Evolutionary conservation across 2,797 vertebrate species (phyloP).

Genomic region (Passerculus sandwichensis): DNA sequence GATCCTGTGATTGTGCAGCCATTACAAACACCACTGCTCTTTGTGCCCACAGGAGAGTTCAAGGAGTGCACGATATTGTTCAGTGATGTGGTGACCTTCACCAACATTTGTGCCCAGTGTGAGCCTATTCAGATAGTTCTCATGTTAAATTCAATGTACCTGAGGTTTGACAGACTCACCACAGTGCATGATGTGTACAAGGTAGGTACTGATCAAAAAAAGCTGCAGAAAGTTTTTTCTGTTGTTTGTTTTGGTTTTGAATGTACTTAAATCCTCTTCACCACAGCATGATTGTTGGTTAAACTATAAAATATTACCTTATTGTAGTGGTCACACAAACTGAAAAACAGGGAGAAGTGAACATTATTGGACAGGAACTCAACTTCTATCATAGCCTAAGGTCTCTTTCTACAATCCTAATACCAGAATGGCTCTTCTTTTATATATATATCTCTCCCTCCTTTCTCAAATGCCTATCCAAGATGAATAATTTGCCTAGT

Average conservation of each 20-base stretch:
- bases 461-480: neutral
- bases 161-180: constrained; percentile 82
- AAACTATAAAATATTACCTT: neutral
- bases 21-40: neutral
- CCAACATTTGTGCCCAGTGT: constrained; percentile 82
- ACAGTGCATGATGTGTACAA: constrained; percentile 85
- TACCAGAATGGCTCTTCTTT: neutral
- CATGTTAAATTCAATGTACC: constrained; percentile 86
- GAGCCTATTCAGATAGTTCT: constrained; percentile 84
- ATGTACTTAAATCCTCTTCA: neutral
- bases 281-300: neutral
- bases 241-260: neutral
- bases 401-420: neutral
- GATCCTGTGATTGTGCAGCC: neutral
- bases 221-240: neutral
- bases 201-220: constrained; percentile 44
- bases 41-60: constrained; percentile 78
- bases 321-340: neutral
- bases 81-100: constrained; percentile 85
- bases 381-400: rapidly evolving
- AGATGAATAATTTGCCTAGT: neutral
- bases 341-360: neutral
- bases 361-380: neutral
- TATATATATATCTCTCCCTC: neutral
- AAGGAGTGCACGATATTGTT: constrained; percentile 84